Conservation (phyloP, 2,113 vertebrate species). For the Amia ocellicauda region DNA sequence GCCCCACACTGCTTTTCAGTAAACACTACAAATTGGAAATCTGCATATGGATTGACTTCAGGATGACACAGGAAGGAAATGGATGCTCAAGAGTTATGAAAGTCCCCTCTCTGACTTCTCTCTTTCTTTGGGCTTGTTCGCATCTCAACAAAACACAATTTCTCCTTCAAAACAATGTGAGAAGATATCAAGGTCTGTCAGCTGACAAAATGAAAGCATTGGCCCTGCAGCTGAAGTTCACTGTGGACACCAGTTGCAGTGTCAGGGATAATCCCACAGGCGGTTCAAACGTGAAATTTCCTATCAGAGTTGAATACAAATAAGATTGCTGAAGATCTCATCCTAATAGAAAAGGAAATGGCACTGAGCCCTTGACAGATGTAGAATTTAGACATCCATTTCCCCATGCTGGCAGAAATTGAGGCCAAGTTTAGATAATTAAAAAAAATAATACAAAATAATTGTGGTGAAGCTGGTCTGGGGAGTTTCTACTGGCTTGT, state of each 20-base stretch:
- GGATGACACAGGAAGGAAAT: conserved; percentile 53
- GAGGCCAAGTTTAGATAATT: no score
- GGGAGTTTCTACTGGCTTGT: no score
- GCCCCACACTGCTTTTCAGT: conserved; percentile 48
- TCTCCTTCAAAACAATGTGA: conserved; percentile 27
- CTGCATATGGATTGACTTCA: conserved; percentile 54
- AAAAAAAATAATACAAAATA: no score
- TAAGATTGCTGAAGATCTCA: conserved; percentile 54
- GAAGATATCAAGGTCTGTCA: conserved; percentile 26
- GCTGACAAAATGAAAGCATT: conserved; percentile 39
- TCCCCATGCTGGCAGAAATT: conserved; percentile 27
- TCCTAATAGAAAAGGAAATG: conserved; percentile 58
- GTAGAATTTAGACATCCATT: conserved; percentile 41
- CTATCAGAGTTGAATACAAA: conserved; percentile 63
- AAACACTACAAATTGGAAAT: conserved; percentile 60
- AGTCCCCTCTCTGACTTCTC: background rate
- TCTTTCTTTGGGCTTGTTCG: background rate
- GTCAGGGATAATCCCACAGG: conserved; percentile 48
- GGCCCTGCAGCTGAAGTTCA: conserved; percentile 40
- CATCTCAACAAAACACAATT: background rate
- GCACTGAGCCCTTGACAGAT: conserved; percentile 50
- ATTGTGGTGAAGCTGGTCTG: no score
- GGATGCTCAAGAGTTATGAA: conserved; percentile 8
- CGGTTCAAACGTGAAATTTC: conserved; percentile 51
- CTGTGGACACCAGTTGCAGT: conserved; percentile 53